Evolutionary conservation across 2,797 vertebrate species (phyloP).

Genomic region (Myotis pilosus): DNA sequence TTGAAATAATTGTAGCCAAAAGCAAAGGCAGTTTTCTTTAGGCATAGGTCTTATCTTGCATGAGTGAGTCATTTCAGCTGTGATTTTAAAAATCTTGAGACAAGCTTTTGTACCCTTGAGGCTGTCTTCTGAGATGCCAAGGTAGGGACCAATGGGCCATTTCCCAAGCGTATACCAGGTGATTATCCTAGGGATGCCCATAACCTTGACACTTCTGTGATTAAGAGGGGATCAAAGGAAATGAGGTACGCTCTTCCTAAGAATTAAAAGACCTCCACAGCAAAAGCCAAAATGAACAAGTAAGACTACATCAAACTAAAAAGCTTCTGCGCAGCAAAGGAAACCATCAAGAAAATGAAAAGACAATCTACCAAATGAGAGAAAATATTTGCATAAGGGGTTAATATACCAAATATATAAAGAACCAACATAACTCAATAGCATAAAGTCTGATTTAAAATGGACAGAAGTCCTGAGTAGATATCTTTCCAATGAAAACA

Average conservation of each 20-base stretch:
- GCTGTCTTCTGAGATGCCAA: conserved; percentile 16
- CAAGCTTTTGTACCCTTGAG: conserved; percentile 17
- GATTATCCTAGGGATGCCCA: background rate
- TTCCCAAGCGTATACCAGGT: background rate
- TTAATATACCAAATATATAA: background rate
- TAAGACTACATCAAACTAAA: background rate
- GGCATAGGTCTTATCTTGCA: conserved; percentile 37
- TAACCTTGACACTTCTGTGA: background rate
- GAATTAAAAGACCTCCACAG: background rate
- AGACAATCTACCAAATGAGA: background rate
- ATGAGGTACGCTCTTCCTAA: background rate
- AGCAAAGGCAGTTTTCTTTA: conserved; percentile 62
- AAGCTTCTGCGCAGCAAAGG: background rate
- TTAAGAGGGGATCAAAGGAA: background rate
- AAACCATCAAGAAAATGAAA: background rate
- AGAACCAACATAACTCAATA: background rate
- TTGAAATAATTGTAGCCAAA: conserved; percentile 65
- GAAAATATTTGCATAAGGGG: background rate
- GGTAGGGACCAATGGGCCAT: background rate
- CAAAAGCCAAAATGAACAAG: background rate
- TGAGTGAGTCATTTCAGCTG: conserved; percentile 43
- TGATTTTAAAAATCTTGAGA: conserved; percentile 66
- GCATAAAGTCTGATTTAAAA: background rate
- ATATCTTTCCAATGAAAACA: background rate
- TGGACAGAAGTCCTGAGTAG: background rate